Evolutionary conservation across 2,888 invertebrate species (phyloP), one percentile per base, ranked within the genome.

Genomic region (Hoplodrina ambigua): DNA sequence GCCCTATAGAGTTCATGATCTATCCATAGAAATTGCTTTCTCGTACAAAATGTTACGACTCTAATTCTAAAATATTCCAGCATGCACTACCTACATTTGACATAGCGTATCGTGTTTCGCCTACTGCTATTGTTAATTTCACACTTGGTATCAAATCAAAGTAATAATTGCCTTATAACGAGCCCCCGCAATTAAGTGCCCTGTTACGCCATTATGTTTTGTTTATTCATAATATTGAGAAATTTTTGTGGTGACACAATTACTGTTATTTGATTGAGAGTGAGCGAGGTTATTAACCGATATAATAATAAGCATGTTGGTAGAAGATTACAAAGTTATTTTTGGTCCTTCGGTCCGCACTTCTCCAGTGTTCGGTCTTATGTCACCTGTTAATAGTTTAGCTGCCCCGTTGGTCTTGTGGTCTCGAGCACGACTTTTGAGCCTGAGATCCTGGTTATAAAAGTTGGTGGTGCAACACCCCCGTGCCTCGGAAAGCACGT

Each of bases 121-220:
- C 1, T 19, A 33, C 59, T 55, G n/a, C 78, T n/a, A 77, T 77
- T 77, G 73, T 78, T 77, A 56, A 78, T 78, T 78, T 79, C 59
- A 70, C 37, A 60, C 56, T 74, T 52, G 15, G 25, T 79, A 67
- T 57, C 54, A n/a, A 37, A 67, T 57, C 54, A n/a, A 37, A 66
- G 20, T 50, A n/a, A 65, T 73, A 62, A 78, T 73, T 65, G 53
- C 8, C 52, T 62, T 72, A 25, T 69, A 77, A 73, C 58, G 64
- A 72, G 10, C 19, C 37, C n/a, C 25, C 19, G 49, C 55, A 65
- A 72, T 68, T 69, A 72, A 54, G 2, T 67, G n/a, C n/a, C 8
- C 8, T 13, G 33, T 49, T 58, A 52, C 61, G 62, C 59, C 50
- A 66, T 78, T 58, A 60, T 69, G 46, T 33, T 56, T 67, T 58